Percentiles rank a stretch among this genome's conserved stretches.
These are phyloP conservation scores for Epinephelus moara DNA, from an alignment of 2,113 vertebrate species.

Conservation along the genomic window DNA sequence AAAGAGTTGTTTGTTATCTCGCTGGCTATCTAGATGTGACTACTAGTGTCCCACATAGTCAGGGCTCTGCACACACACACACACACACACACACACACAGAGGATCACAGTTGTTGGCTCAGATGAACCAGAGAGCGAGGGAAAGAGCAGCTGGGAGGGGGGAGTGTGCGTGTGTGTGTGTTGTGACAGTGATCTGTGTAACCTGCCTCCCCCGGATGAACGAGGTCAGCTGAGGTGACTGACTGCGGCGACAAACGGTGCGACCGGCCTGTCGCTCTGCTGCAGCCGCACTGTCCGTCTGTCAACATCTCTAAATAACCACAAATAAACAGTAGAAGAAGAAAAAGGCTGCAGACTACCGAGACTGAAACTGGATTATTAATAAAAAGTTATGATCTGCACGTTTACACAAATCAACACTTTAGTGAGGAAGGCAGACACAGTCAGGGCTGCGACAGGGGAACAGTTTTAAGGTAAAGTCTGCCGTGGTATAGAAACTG, in stretches of 20 bases:
- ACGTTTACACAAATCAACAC: no score
- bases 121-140: conserved; percentile 9
- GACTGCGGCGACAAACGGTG: conserved; percentile 8
- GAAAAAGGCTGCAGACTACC: neutral
- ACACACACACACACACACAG: conserved; percentile 14
- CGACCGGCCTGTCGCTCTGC: neutral
- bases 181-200: conserved; percentile 30
- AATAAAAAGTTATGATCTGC: no score
- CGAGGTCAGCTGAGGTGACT: conserved; percentile 59
- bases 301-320: neutral
- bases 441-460: neutral
- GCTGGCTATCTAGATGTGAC: conserved; percentile 36
- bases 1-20: conserved; percentile 58
- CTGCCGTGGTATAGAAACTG: no score
- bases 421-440: no score
- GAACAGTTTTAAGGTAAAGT: no score
- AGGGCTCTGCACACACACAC: conserved; percentile 19
- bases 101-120: neutral
- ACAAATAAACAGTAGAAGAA: neutral
- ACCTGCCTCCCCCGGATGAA: neutral
- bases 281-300: neutral
- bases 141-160: conserved; percentile 3
- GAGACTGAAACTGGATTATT: neutral
- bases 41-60: conserved; percentile 34
- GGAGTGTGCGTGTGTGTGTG: conserved; percentile 1